Evolutionary conservation across 2,888 invertebrate species (phyloP).

Genomic region (Hirudinaria manillensis): DNA sequence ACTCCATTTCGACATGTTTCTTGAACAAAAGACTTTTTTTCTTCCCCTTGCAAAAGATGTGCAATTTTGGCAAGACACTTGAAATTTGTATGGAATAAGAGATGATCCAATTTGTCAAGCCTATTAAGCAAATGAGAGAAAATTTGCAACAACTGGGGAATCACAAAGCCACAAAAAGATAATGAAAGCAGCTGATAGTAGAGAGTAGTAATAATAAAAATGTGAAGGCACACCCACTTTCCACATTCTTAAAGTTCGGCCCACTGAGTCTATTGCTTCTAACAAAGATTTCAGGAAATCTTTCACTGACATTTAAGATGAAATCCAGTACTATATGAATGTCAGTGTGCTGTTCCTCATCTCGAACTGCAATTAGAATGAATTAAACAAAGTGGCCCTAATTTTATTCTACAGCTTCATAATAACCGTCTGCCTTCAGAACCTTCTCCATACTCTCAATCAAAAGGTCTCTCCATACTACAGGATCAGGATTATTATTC

Average conservation of each 20-base stretch:
- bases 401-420: background rate
- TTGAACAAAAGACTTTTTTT: too few species aligned
- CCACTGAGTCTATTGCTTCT: background rate
- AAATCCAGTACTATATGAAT: conserved; percentile 28
- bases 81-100: too few species aligned
- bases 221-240: background rate
- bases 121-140: too few species aligned
- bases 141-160: too few species aligned
- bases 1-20: too few species aligned
- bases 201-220: conserved; percentile 7
- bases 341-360: conserved; percentile 11
- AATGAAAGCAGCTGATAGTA: too few species aligned
- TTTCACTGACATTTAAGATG: conserved; percentile 26
- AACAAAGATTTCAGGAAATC: conserved; percentile 30
- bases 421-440: background rate
- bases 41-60: too few species aligned
- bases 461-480: background rate
- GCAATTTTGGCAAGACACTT: too few species aligned
- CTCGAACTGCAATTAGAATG: background rate
- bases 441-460: background rate
- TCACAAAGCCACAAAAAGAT: too few species aligned
- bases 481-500: background rate
- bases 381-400: background rate
- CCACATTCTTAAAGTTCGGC: background rate
- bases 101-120: background rate